Base-by-base conservation (phyloP, 2,888 invertebrate genomes). In the Girardia tigrina region DNA sequence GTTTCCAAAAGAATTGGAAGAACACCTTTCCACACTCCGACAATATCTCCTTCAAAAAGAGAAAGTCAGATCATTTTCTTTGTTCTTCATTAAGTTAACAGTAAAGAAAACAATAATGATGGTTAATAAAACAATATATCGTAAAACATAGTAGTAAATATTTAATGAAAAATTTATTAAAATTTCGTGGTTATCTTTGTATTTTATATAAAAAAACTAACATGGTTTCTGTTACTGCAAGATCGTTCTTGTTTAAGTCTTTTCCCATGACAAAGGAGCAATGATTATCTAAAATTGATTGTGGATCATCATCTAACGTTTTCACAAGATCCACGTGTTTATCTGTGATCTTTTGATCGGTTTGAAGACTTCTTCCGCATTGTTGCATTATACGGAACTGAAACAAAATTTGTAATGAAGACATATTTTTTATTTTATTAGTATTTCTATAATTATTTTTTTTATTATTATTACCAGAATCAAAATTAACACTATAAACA, bases 201-300 rank as follows among this genome's bases (percentile, higher is more conserved):
- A 2, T 56, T 56, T 56, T 20, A 56, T 20, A 12, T 8, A 12
- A 16, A 56, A 12, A 56, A 56, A 8, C 56, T 12, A 20, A 56
- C 56, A 16, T 16, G n/a, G 56, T 16, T 56, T 56, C 56, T 20
- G 4, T 56, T 4, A 56, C 56, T 20, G 23, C 56, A 8, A 56
- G n/a, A 56, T 56, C 56, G n/a, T 56, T 56, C n/a, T 56, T 56
- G 23, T 56, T 56, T 23, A 56, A 8, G 23, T 56, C 56, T 56
- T 23, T 56, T 6, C 23, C 56, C 56, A 56, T 56, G 6, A 56
- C 6, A 56, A 56, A 56, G 4, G 56, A 56, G 23, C 56, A 56
- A 56, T 56, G 56, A 56, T 56, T 56, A 23, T 56, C 56, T 56
- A 56, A 56, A 8, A 56, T 56, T n/a, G 56, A 56, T 56, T 56